Conservation (phyloP, 2,113 vertebrate genomes). For the Laticauda colubrina region DNA sequence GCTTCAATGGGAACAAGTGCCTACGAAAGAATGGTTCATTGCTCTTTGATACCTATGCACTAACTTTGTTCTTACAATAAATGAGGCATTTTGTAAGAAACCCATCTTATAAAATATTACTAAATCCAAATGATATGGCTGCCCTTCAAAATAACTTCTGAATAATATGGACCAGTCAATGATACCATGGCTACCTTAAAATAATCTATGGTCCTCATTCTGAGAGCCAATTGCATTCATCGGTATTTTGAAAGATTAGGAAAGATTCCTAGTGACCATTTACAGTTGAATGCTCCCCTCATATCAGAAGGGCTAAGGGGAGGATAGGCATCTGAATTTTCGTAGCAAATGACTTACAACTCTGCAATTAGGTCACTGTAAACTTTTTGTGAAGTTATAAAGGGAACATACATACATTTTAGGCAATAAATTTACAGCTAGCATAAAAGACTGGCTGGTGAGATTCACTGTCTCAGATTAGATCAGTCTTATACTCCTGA, state of each 20-base stretch:
- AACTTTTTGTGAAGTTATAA: neutral
- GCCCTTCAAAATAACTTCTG: neutral
- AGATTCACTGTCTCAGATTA: slow-evolving; percentile 38
- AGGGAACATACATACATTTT: neutral
- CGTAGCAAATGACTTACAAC: neutral
- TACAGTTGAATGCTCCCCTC: neutral
- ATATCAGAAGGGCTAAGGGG: neutral
- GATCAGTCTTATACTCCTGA: slow-evolving; percentile 58
- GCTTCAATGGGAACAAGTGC: neutral
- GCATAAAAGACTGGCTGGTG: neutral
- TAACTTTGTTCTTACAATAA: neutral
- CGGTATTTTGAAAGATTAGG: neutral
- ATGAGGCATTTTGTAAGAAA: neutral
- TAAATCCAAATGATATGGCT: neutral
- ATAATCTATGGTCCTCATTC: neutral
- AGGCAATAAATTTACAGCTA: neutral
- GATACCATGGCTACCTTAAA: neutral
- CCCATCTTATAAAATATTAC: neutral
- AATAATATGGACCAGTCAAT: no score
- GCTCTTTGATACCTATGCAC: neutral
- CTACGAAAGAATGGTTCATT: neutral
- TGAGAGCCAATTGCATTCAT: neutral
- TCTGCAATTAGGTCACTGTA: neutral
- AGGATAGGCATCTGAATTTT: neutral
- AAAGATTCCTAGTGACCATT: neutral